Evolutionary conservation across 2,113 vertebrate genomes (phyloP), one percentile per base, ranked within the genome.

Genomic region (Candoia aspera): DNA sequence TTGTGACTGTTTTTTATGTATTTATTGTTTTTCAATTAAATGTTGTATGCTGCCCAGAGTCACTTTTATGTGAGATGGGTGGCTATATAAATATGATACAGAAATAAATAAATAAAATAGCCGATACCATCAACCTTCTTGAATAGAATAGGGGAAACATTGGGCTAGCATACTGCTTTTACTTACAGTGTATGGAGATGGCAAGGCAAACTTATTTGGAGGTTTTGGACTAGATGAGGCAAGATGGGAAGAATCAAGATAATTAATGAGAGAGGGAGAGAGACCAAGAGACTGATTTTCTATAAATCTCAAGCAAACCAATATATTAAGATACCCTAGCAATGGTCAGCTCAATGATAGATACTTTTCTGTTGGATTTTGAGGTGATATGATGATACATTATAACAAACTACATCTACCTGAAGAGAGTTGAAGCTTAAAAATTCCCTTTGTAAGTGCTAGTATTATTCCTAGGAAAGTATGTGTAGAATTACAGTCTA

Each of bases 131-230:
- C 42, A 4, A 1, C 84, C 29, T 90, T 93, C 95, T 64, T 90
- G 94, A 92, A 86, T 59, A 94, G 83, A 54, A 88, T 88, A 83
- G 88, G 17, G 42, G 89, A 95, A 94, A 95, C 12, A 86, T 73
- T 29, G 24, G 6, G 54, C n/a, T 92, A 91, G 3, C 49, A 84
- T 54, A 84, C 84, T 42, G 89, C 42, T 68, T 92, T 93, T 4
- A 29, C 84, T 54, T 53, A 84, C 89, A 91, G 13, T 64, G 42
- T 1, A 84, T 33, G 60, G 46, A 89, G 33, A 26, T 19, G 1
- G 17, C 49, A 19, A n/a, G 54, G 17, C 88, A 90, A 64, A 59
- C 13, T 94, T 95, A 94, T 79, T 55, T 62, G 62, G 59, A 93
- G 89, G 92, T 90, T 93, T 90, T 91, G 91, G 83, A 57, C 73